A percentile compares a stretch with the other conserved stretches of the same genome.
Conservation (phyloP, 2,797 vertebrate genomes). For the Poeciliopsis paucimaculata region DNA sequence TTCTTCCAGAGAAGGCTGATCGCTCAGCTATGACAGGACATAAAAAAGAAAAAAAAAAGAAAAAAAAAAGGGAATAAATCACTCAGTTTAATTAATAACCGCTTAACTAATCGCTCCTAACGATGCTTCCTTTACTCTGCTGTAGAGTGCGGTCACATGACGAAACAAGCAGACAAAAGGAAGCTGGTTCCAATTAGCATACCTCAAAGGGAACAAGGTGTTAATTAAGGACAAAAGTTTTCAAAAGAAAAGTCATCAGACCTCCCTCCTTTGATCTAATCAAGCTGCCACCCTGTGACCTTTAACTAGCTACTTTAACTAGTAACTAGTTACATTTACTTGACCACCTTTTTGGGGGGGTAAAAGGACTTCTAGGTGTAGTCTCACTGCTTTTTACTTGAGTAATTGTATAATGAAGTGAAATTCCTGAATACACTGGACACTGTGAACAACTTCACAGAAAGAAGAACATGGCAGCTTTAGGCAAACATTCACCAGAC, state of each 20-base stretch:
- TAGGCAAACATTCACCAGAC: no score
- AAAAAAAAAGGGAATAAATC: constrained; percentile 2
- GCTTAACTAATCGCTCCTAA: neutral
- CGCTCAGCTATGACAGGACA: constrained; percentile 85
- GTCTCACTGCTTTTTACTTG: no score
- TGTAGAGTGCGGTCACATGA: constrained; percentile 30
- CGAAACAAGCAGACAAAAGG: neutral
- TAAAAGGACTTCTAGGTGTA: no score
- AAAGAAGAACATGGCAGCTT: no score
- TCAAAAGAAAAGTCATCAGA: constrained; percentile 17
- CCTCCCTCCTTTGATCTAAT: constrained; percentile 27
- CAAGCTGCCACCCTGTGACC: neutral
- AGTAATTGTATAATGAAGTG: no score
- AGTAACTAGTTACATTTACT: no score
- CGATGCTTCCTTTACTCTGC: constrained; percentile 12
- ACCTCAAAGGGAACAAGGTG: constrained; percentile 26
- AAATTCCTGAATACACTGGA: no score
- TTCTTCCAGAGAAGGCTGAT: constrained; percentile 98
- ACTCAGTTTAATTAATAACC: constrained; percentile 13
- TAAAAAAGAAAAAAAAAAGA: neutral
- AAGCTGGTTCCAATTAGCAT: constrained; percentile 55
- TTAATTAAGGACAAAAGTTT: constrained; percentile 18
- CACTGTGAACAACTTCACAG: no score
- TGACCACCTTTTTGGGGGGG: no score
- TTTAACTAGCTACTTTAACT: neutral